Base-by-base conservation (phyloP, 2,888 invertebrate genomes). In the Omphaloscelis lunosa region DNA sequence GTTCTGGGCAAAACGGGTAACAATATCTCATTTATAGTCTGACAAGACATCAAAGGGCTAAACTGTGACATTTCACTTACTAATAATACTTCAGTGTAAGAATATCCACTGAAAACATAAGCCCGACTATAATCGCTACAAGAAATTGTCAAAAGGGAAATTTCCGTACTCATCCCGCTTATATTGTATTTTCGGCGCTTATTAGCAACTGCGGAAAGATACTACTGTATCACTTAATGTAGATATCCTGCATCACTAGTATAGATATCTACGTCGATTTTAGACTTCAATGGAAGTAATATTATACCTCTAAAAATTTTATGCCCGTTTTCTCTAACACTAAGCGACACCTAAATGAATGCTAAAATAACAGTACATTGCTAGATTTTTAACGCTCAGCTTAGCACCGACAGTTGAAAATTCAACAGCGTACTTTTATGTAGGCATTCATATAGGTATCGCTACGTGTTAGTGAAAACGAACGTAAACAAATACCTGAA, bases 181-280 rank as follows among this genome's bases (percentile, higher is more conserved):
- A 34, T 29, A n/a, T 41, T 17, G 8, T n/a, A 45, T 72, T 80
- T 72, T n/a, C 59, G 34, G 51, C 51, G 59, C 9, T 79, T 79
- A 51, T 76, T 79, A 71, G 41, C n/a, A 70, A 58, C 51, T 23
- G n/a, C 9, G 29, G 20, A 48, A 77, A 23, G 39, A 71, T 59
- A 29, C n/a, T 67, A 2, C 51, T 23, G 1, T 20, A 39, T n/a
- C 59, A n/a, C 9, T 41, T 23, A 17, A 72, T 27, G 1, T 41
- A 1, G 12, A 53, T 34, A 67, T 68, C 58, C 17, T 29, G 17
- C 8, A 41, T 59, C 17, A 34, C 11, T 34, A 23, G 9, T 67
- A 20, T 29, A 27, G 1, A 63, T 63, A 41, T 48, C 12, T 29
- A 23, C 5, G 9, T 67, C 1, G 29, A 17, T 56, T 17, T 29